Base-by-base conservation (phyloP, 1,140 invertebrate genomes). In the Heliothis virescens region DNA sequence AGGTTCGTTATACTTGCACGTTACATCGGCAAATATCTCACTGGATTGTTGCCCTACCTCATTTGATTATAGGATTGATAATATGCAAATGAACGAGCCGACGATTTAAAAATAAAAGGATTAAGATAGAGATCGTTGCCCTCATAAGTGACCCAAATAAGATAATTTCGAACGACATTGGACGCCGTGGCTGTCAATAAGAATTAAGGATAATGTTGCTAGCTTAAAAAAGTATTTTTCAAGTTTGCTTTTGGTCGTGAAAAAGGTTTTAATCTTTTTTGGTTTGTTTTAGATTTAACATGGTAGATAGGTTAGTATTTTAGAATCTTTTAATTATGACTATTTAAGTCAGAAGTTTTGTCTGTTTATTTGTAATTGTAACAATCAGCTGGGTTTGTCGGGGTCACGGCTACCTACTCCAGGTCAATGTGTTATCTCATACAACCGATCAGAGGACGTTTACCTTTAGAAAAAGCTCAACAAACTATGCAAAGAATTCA, bases 71-170 rank as follows among this genome's bases (percentile, higher is more conserved):
- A 83, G 84, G 60, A 82, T 85, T 86, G 92, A 93, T 91, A 93
- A 92, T 89, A 93, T 93, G 90, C 86, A 92, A 91, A 92, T 90
- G 84, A 89, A 84, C 55, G 73, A 86, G 60, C 79, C 87, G 89
- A 89, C 85, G 90, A 89, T 89, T 87, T 85, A 82, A 87, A 91
- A 92, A 93, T 91, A 91, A 92, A 93, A 90, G 88, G 88, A 89
- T 90, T 91, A 88, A 85, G 79, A 52, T 62, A 73, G 84, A 81
- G 91, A 91, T 91, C 92, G 83, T 88, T 90, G 90, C 83, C 90
- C 91, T 86, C 84, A 82, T 87, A 89, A 91, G 85, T 93, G 91
- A 92, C 92, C 91, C 89, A 92, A 92, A 92, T 93, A 93, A 93
- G 89, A 93, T 91, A 90, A 89, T 88, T 87, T 83, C 80, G 85